Evolutionary conservation across 1,140 invertebrate species (phyloP).

Genomic region (Bombus waltoni): DNA sequence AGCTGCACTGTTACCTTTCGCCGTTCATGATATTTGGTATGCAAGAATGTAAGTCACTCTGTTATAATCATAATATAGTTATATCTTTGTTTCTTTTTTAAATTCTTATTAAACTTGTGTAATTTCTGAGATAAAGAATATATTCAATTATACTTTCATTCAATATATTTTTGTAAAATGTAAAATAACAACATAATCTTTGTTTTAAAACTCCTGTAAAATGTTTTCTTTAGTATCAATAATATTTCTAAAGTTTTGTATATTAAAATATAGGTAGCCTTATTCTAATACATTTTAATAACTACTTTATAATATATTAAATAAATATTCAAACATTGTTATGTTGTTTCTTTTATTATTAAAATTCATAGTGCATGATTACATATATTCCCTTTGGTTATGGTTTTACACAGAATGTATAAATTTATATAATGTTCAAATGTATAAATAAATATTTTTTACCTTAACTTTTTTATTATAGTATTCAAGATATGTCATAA

Average conservation of each 20-base stretch:
- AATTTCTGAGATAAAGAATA: background rate
- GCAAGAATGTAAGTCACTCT: slow-evolving; percentile 79
- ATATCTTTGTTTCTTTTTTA: slow-evolving; percentile 20
- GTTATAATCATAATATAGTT: slow-evolving; percentile 42
- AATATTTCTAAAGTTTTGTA: background rate
- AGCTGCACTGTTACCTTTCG: slow-evolving; percentile 74
- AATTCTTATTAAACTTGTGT: background rate
- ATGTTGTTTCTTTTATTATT: no score
- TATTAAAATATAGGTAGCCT: background rate
- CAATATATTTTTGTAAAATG: background rate
- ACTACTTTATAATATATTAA: background rate
- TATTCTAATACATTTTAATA: background rate
- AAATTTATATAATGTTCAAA: background rate
- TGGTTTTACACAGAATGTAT: background rate
- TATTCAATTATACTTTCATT: background rate
- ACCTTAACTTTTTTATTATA: slow-evolving; percentile 16
- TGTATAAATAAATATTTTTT: background rate
- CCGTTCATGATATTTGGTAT: slow-evolving; percentile 79
- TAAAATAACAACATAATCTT: background rate
- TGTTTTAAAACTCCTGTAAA: background rate
- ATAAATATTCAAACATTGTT: no score
- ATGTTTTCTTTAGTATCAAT: background rate
- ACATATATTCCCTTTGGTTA: background rate
- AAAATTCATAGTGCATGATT: background rate
- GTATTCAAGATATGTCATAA: slow-evolving; percentile 12